Conservation (phyloP, 2,888 invertebrate genomes). For the Rapana venosa region DNA sequence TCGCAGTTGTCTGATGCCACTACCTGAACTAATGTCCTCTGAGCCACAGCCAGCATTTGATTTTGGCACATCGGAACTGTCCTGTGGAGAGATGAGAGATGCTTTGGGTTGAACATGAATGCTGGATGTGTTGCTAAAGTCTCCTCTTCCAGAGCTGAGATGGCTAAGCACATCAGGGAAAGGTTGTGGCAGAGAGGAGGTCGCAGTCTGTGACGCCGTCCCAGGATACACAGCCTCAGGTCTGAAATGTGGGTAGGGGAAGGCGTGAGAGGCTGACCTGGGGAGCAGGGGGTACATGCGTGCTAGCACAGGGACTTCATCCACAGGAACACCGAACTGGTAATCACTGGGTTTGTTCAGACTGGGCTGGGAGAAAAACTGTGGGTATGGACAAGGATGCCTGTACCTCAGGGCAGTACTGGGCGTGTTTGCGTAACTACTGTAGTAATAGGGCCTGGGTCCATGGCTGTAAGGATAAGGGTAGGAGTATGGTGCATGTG, state of each 20-base stretch:
- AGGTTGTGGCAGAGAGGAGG: neutral
- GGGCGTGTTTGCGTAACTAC: neutral
- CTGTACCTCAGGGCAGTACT: neutral
- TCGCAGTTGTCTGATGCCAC: neutral
- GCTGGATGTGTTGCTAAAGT: constrained; percentile 15
- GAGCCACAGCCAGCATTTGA: neutral
- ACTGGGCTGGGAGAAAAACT: neutral
- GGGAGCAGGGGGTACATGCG: neutral
- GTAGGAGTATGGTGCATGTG: neutral
- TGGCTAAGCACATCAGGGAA: constrained; percentile 18
- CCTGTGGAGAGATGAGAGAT: neutral
- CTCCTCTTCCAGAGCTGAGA: constrained; percentile 19
- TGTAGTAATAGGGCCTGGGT: neutral
- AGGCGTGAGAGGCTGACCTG: neutral
- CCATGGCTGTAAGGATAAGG: neutral
- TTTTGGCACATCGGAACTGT: neutral
- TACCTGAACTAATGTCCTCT: neutral
- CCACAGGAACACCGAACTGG: too few species aligned
- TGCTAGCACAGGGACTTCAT: neutral
- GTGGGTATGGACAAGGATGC: neutral
- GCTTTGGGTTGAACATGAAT: too few species aligned
- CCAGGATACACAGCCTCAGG: neutral
- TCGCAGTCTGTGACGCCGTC: neutral
- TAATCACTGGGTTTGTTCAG: neutral
- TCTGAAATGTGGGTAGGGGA: neutral